Conservation (phyloP, 2,797 vertebrate genomes). For the Schizothorax lantsangensis region DNA sequence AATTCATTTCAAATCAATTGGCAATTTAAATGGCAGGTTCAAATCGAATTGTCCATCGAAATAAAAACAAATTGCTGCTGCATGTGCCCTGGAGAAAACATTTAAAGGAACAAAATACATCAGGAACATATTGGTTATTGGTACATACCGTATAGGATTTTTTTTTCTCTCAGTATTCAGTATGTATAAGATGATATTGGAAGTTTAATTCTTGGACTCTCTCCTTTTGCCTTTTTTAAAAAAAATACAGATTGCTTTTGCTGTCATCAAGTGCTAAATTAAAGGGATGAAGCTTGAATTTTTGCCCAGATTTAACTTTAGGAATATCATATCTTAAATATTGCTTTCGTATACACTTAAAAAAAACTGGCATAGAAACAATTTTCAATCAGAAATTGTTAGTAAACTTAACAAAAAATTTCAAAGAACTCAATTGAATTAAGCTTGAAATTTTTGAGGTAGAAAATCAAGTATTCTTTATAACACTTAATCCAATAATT, state of each 20-base stretch:
- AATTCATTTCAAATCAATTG: conserved; percentile 23
- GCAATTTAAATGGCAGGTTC: not conserved
- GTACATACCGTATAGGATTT: not conserved
- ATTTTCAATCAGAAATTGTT: not conserved
- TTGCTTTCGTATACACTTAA: not conserved
- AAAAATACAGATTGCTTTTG: not conserved
- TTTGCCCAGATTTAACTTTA: not conserved
- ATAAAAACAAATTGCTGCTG: not conserved
- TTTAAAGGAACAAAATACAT: not conserved
- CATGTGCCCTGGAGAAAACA: not conserved
- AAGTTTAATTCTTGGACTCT: not conserved
- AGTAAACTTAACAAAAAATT: not conserved
- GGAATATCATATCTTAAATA: not conserved
- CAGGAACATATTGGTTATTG: not conserved
- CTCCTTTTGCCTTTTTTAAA: not conserved
- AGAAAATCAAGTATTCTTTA: not conserved
- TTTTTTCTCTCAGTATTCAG: not conserved
- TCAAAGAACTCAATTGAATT: not conserved
- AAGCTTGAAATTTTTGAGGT: not conserved
- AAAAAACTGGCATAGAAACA: not conserved
- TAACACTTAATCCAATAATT: not conserved
- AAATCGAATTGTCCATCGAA: not conserved
- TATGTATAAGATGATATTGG: not conserved
- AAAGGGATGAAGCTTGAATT: not conserved
- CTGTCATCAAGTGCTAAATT: not conserved